Percentiles rank a stretch among this genome's conserved stretches.
Evolutionary conservation across 1,140 invertebrate genomes (phyloP).

Genomic region (Trichomalopsis sarcophagae): DNA sequence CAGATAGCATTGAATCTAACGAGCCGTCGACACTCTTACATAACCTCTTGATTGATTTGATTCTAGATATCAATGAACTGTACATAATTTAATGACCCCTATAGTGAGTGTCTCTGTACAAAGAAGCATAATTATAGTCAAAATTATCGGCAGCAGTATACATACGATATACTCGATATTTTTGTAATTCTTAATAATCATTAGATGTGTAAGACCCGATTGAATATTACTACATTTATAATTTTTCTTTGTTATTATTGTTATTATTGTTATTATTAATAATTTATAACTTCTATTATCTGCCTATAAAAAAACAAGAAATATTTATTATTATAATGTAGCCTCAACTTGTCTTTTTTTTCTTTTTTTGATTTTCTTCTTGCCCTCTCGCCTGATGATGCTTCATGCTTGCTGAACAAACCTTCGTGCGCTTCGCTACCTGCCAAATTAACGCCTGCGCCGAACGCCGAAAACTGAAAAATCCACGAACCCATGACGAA

Average conservation of each 20-base stretch:
- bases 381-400: slow-evolving; percentile 77
- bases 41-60: not conserved
- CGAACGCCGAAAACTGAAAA: slow-evolving; percentile 52
- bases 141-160: slow-evolving; percentile 11
- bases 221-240: slow-evolving; percentile 44
- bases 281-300: slow-evolving; percentile 52
- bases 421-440: slow-evolving; percentile 75
- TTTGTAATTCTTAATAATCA: slow-evolving; percentile 25
- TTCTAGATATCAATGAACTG: not conserved
- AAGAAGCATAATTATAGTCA: not conserved
- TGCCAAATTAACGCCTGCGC: slow-evolving; percentile 75
- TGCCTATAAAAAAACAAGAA: slow-evolving; percentile 51
- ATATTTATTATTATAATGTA: slow-evolving; percentile 55
- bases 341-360: slow-evolving; percentile 75
- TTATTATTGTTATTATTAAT: slow-evolving; percentile 41
- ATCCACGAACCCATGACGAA: slow-evolving; percentile 54
- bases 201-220: slow-evolving; percentile 53
- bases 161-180: slow-evolving; percentile 1
- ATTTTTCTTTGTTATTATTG: slow-evolving; percentile 34
- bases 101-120: not conserved
- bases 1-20: slow-evolving; percentile 7
- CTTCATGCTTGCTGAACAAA: slow-evolving; percentile 76
- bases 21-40: not conserved
- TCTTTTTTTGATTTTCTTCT: slow-evolving; percentile 77
- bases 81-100: not conserved